These are phyloP conservation scores for Microctonus hyperodae DNA, from an alignment of 2,888 invertebrate species.

Conservation along the genomic window DNA sequence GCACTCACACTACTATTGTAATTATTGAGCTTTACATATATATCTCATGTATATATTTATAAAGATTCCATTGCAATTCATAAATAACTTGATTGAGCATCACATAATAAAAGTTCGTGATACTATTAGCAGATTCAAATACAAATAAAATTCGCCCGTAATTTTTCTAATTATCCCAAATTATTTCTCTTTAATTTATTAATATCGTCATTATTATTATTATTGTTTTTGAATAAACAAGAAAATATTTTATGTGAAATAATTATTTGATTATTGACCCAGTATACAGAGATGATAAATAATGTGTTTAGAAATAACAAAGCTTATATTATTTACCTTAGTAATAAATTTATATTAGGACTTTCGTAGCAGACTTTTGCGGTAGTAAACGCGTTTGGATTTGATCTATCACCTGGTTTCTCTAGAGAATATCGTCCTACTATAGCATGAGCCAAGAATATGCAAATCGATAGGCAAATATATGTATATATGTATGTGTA, in stretches of 20 bases:
- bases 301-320: constrained; percentile 1
- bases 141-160: not conserved
- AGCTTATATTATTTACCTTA: not conserved
- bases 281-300: constrained; percentile 12
- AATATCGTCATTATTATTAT: not conserved
- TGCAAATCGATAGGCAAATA: constrained; percentile 4
- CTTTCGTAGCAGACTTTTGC: not conserved
- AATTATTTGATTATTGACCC: not conserved
- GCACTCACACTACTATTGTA: not conserved
- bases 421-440: not conserved
- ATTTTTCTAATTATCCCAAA: not conserved
- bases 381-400: constrained; percentile 4
- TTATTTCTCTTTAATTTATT: not conserved
- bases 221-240: not conserved
- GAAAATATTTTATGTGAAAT: not conserved
- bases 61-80: not conserved
- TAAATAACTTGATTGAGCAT: not conserved
- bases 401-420: constrained; percentile 1
- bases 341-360: constrained; percentile 2
- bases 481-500: not conserved
- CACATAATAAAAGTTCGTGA: not conserved
- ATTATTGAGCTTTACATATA: not conserved
- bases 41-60: not conserved
- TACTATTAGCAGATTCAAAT: constrained; percentile 10
- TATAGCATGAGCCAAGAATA: not conserved